Evolutionary conservation across 2,797 vertebrate genomes (phyloP), one percentile per base, ranked within the genome.

Genomic region (Orestias chungarensis): DNA sequence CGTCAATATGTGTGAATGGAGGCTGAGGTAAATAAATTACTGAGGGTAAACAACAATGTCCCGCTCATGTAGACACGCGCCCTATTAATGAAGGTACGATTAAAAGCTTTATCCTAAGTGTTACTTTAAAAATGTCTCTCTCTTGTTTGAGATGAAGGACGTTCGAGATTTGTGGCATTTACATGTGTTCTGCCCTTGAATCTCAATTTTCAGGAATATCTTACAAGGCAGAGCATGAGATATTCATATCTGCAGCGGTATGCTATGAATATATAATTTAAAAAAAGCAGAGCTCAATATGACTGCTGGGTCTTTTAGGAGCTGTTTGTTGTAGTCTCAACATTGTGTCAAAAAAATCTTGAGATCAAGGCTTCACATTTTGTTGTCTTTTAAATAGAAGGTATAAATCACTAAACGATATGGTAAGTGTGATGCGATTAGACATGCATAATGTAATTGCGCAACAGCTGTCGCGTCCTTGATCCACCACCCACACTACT

Each of bases 201-300:
- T 89, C 87, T 79, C 86, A 89, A 93, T 91, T 85, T 91, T 78
- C 65, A 75, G 80, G 68, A 80, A 90, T 81, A 86, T 85, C 71
- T 91, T 77, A 86, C 86, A 85, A n/a, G 84, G 80, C 82, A 77
- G 85, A 92, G 89, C 85, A 77, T 78, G 82, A 91, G 86, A 94
- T 91, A 92, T 89, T 92, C 77, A 35, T 81, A 91, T 85, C 73
- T 11, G 23, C 70, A 68, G 38, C 73, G 55, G 66, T 82, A 75
- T 80, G 78, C 78, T 76, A 46, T 69, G 85, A 90, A 91, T 88
- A 77, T 79, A 78, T 84, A 88, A 90, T 90, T 70, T n/a, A n/a
- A 75, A 73, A 73, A 12, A 0, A 40, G 74, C 65, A 71, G 15
- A 55, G 69, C 66, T 77, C 50, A 66, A 44, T 31, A 64, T 66